Evolutionary conservation across 1,140 invertebrate species (phyloP).

Genomic region (Paraescarpia echinospica): DNA sequence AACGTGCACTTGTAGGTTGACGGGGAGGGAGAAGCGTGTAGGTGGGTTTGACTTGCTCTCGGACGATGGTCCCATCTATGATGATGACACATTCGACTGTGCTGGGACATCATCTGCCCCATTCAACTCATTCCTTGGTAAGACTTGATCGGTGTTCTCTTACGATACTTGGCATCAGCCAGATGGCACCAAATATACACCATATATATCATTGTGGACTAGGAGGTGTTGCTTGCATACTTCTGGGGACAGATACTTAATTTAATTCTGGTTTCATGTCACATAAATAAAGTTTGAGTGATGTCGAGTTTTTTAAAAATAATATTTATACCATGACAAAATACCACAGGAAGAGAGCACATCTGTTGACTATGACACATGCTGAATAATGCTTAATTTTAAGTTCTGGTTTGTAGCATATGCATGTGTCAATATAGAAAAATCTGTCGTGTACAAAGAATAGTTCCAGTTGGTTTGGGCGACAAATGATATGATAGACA

Average conservation of each 20-base stretch:
- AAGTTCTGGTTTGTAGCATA: too few species aligned
- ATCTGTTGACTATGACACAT: too few species aligned
- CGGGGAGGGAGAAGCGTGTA: conserved; percentile 62
- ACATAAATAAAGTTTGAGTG: too few species aligned
- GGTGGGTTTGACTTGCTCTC: conserved; percentile 68
- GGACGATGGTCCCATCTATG: conserved; percentile 58
- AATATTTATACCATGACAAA: too few species aligned
- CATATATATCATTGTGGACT: not conserved
- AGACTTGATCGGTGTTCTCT: not conserved
- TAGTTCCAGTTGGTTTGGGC: too few species aligned
- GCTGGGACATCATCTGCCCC: not conserved
- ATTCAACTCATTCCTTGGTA: not conserved
- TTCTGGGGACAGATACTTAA: not conserved
- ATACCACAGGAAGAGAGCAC: too few species aligned
- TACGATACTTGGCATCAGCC: not conserved
- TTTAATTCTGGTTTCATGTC: too few species aligned
- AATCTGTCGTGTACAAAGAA: too few species aligned
- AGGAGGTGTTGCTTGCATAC: not conserved
- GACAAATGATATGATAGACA: too few species aligned
- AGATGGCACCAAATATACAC: not conserved
- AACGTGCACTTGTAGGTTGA: conserved; percentile 49
- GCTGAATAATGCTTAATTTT: too few species aligned
- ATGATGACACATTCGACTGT: not conserved
- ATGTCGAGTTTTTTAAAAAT: too few species aligned
- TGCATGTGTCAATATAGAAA: too few species aligned